Evolutionary conservation across 2,113 vertebrate species (phyloP), one percentile per base, ranked within the genome.

Genomic region (Myocastor coypus): DNA sequence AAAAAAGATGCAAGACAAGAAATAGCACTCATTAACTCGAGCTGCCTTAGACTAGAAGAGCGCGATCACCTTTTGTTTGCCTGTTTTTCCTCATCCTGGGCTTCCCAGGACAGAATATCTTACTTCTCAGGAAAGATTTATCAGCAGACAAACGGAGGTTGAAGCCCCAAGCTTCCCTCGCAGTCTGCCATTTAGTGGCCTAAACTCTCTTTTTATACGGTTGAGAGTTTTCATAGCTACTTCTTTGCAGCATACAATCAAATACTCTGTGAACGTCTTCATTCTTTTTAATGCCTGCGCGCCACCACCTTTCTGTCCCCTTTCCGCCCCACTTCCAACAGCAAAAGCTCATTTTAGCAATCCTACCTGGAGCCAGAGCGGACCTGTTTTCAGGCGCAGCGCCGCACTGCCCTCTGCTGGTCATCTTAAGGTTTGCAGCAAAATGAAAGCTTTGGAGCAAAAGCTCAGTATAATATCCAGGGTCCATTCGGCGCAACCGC

Each of bases 351-450:
- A 4, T 9, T 10, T 32, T 4, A 37, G 52, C 4, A 8, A 32
- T 17, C 7, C 1, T 13, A 17, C 12, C 17, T 7, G 20, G 30
- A 42, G 14, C 22, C 26, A 7, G 59, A 26, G 55, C 55, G 55
- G 14, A 57, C 5, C 1, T 11, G 12, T 37, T 92, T 91, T 73
- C 37, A 78, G 59, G 28, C 24, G 42, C 2, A 1, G 37, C 46
- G 52, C 73, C 71, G 16, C 26, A 46, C 14, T 3, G 28, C 68
- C 34, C 42, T 52, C 95, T 96, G 42, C 87, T 91, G 89, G 68
- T 20, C 28, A 64, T 1, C 0, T 0, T 28, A 7, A 80, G 14
- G 5, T 28, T 89, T 57, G 46, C 12, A 71, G 26, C 13, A 57
- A 40, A 83, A 94, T 10, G 10, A 37, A 26, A 4, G 0, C 40